Evolutionary conservation across 2,797 vertebrate genomes (phyloP).

Genomic region (Artibeus lituratus): DNA sequence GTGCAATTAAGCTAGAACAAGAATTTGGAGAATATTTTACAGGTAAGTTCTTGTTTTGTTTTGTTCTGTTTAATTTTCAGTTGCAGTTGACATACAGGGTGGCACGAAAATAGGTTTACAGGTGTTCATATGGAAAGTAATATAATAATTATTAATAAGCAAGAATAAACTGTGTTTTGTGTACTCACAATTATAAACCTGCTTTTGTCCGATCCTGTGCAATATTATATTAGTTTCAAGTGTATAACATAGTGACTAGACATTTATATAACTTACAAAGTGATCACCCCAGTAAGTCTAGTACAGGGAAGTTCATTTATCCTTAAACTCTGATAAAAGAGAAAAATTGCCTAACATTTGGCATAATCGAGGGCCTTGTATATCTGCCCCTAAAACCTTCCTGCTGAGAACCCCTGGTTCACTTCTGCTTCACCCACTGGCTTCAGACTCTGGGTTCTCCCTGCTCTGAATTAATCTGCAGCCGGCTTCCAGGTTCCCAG

Average conservation of each 20-base stretch:
- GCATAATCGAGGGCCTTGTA: background rate
- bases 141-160: background rate
- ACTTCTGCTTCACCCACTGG: background rate
- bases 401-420: background rate
- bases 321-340: background rate
- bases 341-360: background rate
- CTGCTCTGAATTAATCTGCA: background rate
- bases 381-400: background rate
- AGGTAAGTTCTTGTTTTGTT: slow-evolving; percentile 83
- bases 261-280: background rate
- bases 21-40: slow-evolving; percentile 99
- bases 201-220: background rate
- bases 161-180: background rate
- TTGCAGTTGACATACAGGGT: background rate
- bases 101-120: background rate
- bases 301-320: slow-evolving; percentile 87
- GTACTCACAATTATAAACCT: background rate
- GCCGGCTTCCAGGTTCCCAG: background rate
- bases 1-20: slow-evolving; percentile 96
- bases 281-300: background rate
- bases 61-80: background rate
- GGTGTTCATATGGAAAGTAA: background rate
- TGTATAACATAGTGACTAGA: background rate
- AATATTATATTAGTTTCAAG: background rate
- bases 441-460: background rate